Base-by-base conservation (phyloP, 2,888 invertebrate species). In the Ametastegia equiseti region DNA sequence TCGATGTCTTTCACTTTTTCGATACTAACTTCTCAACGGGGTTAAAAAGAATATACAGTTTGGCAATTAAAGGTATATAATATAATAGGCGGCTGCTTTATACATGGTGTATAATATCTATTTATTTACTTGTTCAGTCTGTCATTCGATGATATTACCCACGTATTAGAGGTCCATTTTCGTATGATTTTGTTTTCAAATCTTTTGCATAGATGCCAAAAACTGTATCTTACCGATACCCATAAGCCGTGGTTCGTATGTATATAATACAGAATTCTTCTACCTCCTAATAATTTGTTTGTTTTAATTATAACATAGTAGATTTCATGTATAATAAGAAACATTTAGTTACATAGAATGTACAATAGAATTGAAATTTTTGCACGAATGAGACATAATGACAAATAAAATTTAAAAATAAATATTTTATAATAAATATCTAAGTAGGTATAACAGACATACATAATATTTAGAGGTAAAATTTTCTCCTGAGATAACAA, bases 41-140 rank as follows among this genome's bases (percentile, higher is more conserved):
- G n/a, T n/a, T n/a, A n/a, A n/a, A n/a, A n/a, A n/a, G n/a, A n/a
- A n/a, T n/a, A n/a, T n/a, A n/a, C n/a, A n/a, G n/a, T n/a, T n/a
- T n/a, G n/a, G n/a, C n/a, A n/a, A n/a, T n/a, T n/a, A n/a, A n/a
- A n/a, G n/a, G n/a, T n/a, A 33, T 65, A 36, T 33, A 36, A 33
- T 27, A 36, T 65, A 36, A 65, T 65, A 65, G 33, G 33, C 30
- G 15, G 9, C 33, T 33, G 36, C 30, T 65, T 65, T 65, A 65
- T 13, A 36, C 19, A 65, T 65, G 33, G 36, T 63, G 33, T 30
- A 63, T 54, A 33, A 63, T 33, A 63, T 36, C 15, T 36, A 36
- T 63, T 36, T 63, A 63, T 63, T 63, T 33, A 33, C 63, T 36
- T 33, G 36, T 65, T 65, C 63, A 65, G 63, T 65, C 63, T 65